Base-by-base conservation (phyloP, 2,113 vertebrate species). In the Colius striatus region DNA sequence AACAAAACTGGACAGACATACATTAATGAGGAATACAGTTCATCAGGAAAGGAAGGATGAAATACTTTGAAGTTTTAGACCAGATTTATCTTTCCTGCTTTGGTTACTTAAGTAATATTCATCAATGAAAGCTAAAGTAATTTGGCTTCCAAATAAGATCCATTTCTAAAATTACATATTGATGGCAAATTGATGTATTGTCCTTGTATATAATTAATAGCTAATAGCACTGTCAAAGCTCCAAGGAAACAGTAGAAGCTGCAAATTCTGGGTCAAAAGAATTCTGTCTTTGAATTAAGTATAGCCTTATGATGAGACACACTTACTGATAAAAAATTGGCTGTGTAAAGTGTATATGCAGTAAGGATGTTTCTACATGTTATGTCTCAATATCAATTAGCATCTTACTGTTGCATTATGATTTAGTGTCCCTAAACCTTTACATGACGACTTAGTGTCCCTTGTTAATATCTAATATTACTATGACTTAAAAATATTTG, bases 41-140 rank as follows among this genome's bases (percentile, higher is more conserved):
- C 74, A 47, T 8, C 4, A 3, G 25, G 27, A 75, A 53, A 61
- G 9, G 13, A 73, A 13, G 11, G 27, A 19, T 72, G 15, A 82
- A 87, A 63, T 53, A 41, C 54, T 93, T 91, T 22, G 21, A 90
- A 90, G 36, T 85, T 85, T 86, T 76, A 21, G 5, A 68, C 23
- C 6, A 68, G 16, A 18, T 1, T 53, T 89, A 38, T 34, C 61
- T 89, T 72, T 16, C 13, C 3, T 72, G 26, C 8, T 89, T 89
- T 63, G 6, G 8, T 61, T 94, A 53, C 36, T 94, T 66, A 68
- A 91, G 76, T 53, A 79, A 41, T 54, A 78, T 60, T 84, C 20
- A 73, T 16, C 21, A 79, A 66, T 27, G 11, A 65, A 73, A 43
- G 16, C 6, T 70, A 47, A 78, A 71, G 13, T 29, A 58, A 45